Evolutionary conservation across 2,797 vertebrate species (phyloP).

Genomic region (Sebastes hopkinsi): DNA sequence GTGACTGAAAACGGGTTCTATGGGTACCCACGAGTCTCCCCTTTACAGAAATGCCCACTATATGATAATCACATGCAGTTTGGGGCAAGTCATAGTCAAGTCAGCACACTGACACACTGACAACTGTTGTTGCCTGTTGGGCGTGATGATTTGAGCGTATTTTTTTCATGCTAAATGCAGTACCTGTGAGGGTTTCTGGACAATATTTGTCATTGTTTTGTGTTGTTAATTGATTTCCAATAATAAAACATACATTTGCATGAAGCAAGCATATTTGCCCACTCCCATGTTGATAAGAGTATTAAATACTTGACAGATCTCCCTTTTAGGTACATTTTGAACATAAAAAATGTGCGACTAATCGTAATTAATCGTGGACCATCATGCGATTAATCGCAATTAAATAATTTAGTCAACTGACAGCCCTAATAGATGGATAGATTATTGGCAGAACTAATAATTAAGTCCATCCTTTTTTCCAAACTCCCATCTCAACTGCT

Average conservation of each 20-base stretch:
- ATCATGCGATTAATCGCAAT: neutral
- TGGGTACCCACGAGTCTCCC: neutral
- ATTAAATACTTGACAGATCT: neutral
- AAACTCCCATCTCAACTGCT: neutral
- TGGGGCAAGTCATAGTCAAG: no score
- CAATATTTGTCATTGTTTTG: neutral
- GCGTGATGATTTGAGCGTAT: neutral
- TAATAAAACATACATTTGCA: neutral
- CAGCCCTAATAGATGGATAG: neutral
- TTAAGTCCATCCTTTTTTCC: neutral
- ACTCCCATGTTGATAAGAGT: neutral
- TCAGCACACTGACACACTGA: no score
- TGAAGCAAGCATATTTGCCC: no score
- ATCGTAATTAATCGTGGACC: neutral
- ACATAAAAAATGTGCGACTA: neutral
- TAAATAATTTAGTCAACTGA: neutral
- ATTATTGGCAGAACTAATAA: neutral
- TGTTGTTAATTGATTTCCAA: neutral
- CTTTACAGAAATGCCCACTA: neutral
- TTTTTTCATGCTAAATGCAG: neutral
- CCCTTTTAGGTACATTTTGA: neutral
- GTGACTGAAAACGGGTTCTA: neutral
- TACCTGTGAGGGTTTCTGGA: neutral
- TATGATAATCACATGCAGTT: neutral
- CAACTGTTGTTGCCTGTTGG: neutral